Base-by-base conservation (phyloP, 2,113 vertebrate species). In the Colistium nudipinnis region DNA sequence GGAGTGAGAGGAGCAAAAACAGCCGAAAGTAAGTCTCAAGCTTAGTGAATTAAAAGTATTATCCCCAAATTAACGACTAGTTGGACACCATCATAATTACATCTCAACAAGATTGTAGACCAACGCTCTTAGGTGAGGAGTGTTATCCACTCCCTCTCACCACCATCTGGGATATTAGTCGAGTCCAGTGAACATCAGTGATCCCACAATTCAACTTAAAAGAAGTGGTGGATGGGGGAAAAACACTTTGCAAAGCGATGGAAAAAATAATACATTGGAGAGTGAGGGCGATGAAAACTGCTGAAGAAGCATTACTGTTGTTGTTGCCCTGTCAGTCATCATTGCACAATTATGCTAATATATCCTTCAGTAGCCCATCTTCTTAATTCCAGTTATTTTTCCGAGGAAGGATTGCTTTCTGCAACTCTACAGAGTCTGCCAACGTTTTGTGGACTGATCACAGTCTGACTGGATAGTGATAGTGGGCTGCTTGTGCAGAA, bases 91-190 rank as follows among this genome's bases (percentile, higher is more conserved):
- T 52, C 4, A 52, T 6, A 16, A 41, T 41, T 36, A 11, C 24
- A 13, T 49, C 43, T 13, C 22, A 27, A n/a, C 24, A 45, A 52
- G 33, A n/a, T 10, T 5, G 22, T 13, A 13, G 6, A 47, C 47
- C 7, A 4, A 71, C 31, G 61, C 27, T 25, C 31, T 14, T 44
- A 74, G 33, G 24, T 90, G 90, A 94, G 94, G 90, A 93, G 92
- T 91, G 93, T 93, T 89, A 89, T 85, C 80, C 87, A 84, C 86
- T 54, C 62, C 68, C 47, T 91, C 88, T 90, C 57, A 81, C 62
- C 71, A 80, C 88, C 93, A 94, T 94, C 93, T 94, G 94, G 93
- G 95, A 93, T 93, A 92, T 87, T 85, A 88, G 89, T 94, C 91
- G 92, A 87, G 92, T 93, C 91, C 85, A 90, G 88, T 77, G 76